phyloP scores from a whole-genome alignment of 2,797 vertebrate species.

The Syngnathus rostellatus region DNA sequence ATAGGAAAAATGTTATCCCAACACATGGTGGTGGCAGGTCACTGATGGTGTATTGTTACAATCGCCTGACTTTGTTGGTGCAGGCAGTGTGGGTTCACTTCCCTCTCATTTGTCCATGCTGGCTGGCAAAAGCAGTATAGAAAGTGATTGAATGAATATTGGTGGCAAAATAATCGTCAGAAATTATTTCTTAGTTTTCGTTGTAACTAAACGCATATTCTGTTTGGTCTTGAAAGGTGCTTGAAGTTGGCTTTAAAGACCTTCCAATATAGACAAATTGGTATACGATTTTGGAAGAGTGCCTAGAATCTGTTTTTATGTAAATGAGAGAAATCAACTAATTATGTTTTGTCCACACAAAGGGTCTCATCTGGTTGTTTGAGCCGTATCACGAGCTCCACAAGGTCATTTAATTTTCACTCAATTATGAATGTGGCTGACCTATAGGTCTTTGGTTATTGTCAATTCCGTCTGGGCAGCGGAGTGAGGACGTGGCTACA shows the following conservation, averaged over 20 bases:
- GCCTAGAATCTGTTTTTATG: background rate
- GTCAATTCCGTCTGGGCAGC: conserved; percentile 36
- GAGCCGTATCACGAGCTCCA: conserved; percentile 30
- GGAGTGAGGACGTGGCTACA: conserved; percentile 30
- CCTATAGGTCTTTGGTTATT: conserved; percentile 55
- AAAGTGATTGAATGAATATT: background rate
- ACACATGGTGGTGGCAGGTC: too few species aligned
- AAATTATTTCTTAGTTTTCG: background rate
- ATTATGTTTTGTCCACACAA: conserved; percentile 10
- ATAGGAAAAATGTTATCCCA: too few species aligned
- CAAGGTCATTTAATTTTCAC: conserved; percentile 44
- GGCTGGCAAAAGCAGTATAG: too few species aligned
- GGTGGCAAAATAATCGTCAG: background rate
- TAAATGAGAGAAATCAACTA: background rate
- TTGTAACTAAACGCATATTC: background rate
- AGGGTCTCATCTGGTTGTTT: conserved; percentile 50
- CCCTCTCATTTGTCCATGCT: too few species aligned
- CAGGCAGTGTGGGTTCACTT: too few species aligned
- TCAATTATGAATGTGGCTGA: conserved; percentile 45
- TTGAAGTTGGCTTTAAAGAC: background rate
- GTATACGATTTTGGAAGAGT: background rate
- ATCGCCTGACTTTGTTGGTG: too few species aligned
- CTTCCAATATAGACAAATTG: background rate
- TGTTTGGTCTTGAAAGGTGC: background rate
- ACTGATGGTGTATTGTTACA: too few species aligned